phyloP scores from a whole-genome alignment of 1,140 invertebrate species.

The Agrypnia vestita region DNA sequence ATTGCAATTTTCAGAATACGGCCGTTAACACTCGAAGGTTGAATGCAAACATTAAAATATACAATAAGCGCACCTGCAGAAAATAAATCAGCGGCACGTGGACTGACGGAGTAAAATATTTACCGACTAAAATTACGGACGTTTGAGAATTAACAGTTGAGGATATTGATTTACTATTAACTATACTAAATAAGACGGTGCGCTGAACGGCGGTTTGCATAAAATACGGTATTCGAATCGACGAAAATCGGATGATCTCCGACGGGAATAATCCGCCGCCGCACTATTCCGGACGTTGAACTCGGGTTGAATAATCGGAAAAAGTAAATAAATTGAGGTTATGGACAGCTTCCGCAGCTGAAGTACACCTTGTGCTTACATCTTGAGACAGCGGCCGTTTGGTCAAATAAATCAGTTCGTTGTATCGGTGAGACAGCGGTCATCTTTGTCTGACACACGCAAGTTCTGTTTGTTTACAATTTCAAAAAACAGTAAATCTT shows the following conservation, averaged over 20 bases:
- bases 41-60: no score
- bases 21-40: no score
- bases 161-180: background rate
- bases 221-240: background rate
- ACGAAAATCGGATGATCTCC: constrained; percentile 1
- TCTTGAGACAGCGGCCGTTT: no score
- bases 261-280: constrained; percentile 3
- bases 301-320: constrained; percentile 15
- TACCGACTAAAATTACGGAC: background rate
- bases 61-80: no score
- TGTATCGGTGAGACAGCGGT: no score
- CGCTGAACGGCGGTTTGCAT: background rate
- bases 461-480: no score
- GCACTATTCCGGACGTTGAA: constrained; percentile 8
- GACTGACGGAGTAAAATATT: background rate
- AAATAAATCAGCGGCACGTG: no score
- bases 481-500: no score
- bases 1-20: no score
- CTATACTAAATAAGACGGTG: background rate
- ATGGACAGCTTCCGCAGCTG: constrained; percentile 16
- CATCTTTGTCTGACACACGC: no score
- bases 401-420: no score
- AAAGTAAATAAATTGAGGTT: constrained; percentile 24
- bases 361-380: no score
- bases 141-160: background rate